Percentiles rank a stretch among this genome's conserved stretches.
Conservation (phyloP, 2,888 invertebrate genomes). For the Furcula furcula region DNA sequence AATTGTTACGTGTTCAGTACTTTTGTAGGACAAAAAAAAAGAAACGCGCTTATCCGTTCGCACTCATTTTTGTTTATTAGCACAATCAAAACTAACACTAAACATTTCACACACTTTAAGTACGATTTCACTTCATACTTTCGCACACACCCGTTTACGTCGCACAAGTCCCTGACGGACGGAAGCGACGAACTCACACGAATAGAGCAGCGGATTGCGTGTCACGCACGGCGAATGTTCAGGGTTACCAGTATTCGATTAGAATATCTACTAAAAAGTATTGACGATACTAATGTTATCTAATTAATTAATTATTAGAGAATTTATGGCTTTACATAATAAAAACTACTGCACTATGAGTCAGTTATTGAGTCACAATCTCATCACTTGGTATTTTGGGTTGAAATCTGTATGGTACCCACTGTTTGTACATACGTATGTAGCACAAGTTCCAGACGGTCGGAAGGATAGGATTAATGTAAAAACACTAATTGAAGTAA, state of each 20-base stretch:
- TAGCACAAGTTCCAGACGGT: too few relatives aligned
- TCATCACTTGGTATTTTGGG: too few relatives aligned
- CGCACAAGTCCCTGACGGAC: slow-evolving; percentile 68
- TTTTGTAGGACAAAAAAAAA: slow-evolving; percentile 43
- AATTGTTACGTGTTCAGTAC: slow-evolving; percentile 77
- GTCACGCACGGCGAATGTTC: slow-evolving; percentile 25
- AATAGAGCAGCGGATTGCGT: slow-evolving; percentile 50
- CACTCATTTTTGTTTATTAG: slow-evolving; percentile 76
- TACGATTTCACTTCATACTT: slow-evolving; percentile 81
- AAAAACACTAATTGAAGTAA: too few relatives aligned
- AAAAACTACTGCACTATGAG: too few relatives aligned
- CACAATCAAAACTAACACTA: slow-evolving; percentile 78
- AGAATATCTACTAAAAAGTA: slow-evolving; percentile 22
- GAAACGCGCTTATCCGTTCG: slow-evolving; percentile 67
- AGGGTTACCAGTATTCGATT: slow-evolving; percentile 40
- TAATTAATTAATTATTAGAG: too few relatives aligned
- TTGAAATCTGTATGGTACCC: too few relatives aligned
- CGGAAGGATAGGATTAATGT: too few relatives aligned
- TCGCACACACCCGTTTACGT: slow-evolving; percentile 78
- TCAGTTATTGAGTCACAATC: too few relatives aligned
- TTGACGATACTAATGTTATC: too few relatives aligned
- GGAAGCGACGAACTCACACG: slow-evolving; percentile 67
- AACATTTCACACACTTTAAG: slow-evolving; percentile 78
- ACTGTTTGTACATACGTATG: too few relatives aligned
- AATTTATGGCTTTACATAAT: too few relatives aligned